phyloP scores from a whole-genome alignment of 2,797 vertebrate species.

The Gallinago nigripennis region DNA sequence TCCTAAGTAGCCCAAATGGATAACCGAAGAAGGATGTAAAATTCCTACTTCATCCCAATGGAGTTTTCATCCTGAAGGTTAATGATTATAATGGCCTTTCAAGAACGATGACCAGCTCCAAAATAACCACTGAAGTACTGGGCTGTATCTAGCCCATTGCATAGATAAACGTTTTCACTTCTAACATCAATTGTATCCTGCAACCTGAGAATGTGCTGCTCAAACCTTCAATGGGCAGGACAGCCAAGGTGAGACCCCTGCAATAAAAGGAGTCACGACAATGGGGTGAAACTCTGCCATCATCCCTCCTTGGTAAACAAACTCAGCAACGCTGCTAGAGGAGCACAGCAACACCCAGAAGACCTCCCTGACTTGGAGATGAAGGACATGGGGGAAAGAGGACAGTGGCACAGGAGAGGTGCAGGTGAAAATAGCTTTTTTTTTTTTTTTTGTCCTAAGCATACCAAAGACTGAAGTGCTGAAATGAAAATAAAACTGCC shows the following conservation, averaged over 20 bases:
- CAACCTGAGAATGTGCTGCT: neutral
- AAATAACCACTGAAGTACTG: neutral
- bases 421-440: neutral
- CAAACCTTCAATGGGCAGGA: neutral
- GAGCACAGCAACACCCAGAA: neutral
- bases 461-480: neutral
- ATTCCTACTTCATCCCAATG: neutral
- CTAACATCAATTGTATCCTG: neutral
- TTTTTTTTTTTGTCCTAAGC: neutral
- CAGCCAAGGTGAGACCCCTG: neutral
- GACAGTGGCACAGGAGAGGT: neutral
- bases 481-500: neutral
- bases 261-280: neutral
- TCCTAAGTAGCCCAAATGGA: neutral
- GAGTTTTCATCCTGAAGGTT: neutral
- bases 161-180: neutral
- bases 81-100: neutral
- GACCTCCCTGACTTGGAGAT: neutral
- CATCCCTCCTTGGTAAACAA: neutral
- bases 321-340: neutral
- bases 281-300: neutral
- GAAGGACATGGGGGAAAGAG: neutral
- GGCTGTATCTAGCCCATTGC: neutral
- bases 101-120: neutral
- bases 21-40: neutral